Conservation (phyloP, 2,888 invertebrate genomes). For the Drosophila emarginata region DNA sequence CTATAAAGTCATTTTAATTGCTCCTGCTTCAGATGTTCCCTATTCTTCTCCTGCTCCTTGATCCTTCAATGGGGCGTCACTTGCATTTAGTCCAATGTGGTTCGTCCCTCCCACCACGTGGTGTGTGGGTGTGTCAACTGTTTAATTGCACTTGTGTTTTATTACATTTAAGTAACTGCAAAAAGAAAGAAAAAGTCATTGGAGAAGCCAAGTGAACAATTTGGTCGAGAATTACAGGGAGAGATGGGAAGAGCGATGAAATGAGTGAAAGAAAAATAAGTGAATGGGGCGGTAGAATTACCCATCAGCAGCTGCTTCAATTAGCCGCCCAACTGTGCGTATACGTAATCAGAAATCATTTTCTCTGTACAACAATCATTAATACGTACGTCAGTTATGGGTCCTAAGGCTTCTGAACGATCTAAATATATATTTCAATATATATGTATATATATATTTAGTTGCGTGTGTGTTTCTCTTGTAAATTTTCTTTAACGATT, state of each 20-base stretch:
- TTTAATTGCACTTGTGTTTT: conserved; percentile 71
- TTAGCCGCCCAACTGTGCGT: conserved; percentile 50
- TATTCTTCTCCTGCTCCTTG: not conserved
- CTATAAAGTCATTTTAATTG: no score
- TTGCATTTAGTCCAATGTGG: not conserved
- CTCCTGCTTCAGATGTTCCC: not conserved
- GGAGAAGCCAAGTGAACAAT: conserved; percentile 49
- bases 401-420: conserved; percentile 31
- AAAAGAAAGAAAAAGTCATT: conserved; percentile 8
- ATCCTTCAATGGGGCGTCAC: not conserved
- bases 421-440: conserved; percentile 5
- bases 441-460: conserved; percentile 25
- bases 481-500: conserved; percentile 55
- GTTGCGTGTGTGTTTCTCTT: conserved; percentile 29
- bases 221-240: conserved; percentile 50
- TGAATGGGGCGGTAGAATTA: not conserved
- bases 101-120: conserved; percentile 4
- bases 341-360: conserved; percentile 49
- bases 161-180: conserved; percentile 60
- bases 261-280: not conserved
- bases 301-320: conserved; percentile 17
- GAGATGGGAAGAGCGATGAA: not conserved
- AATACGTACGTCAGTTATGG: conserved; percentile 36
- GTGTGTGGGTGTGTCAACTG: conserved; percentile 58
- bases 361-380: not conserved